These are phyloP conservation scores for Chaenocephalus aceratus DNA, from an alignment of 2,113 vertebrate genomes.

Conservation along the genomic window DNA sequence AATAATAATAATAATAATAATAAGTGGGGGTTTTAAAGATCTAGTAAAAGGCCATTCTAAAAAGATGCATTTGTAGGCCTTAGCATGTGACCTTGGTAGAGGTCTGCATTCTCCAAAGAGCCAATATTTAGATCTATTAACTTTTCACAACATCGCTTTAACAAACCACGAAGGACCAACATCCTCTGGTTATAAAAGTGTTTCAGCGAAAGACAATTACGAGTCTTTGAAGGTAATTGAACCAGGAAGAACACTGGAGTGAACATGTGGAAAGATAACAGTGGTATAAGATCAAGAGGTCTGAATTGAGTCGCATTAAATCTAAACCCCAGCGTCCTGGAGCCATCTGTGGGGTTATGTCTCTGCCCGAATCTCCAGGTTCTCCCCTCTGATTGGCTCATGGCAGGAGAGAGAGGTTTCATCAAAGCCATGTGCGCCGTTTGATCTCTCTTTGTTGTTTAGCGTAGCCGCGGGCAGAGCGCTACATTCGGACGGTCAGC, in stretches of 20 bases:
- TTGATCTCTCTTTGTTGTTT: conserved; percentile 64
- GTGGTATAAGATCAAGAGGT: background rate
- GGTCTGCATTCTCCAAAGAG: too few relatives aligned
- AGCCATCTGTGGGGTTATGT: conserved; percentile 16
- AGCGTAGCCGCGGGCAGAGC: conserved; percentile 44
- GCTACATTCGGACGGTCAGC: conserved; percentile 47
- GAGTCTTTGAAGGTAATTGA: background rate
- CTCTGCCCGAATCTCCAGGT: conserved; percentile 13
- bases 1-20: too few relatives aligned
- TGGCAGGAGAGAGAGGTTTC: conserved; percentile 36
- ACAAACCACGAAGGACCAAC: background rate
- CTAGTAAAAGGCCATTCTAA: too few relatives aligned
- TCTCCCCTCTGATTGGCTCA: conserved; percentile 51
- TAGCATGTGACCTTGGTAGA: too few relatives aligned
- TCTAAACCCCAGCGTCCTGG: background rate
- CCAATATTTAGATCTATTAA: too few relatives aligned
- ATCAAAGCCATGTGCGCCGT: conserved; percentile 66
- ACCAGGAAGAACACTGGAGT: background rate
- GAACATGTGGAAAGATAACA: background rate
- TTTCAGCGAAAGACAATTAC: background rate
- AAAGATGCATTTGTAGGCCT: too few relatives aligned
- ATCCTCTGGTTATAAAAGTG: background rate
- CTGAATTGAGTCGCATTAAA: background rate
- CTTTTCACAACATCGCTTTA: background rate
- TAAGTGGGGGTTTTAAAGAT: too few relatives aligned